Conservation (phyloP, 2,888 invertebrate genomes). For the Drosophila pegasa region DNA sequence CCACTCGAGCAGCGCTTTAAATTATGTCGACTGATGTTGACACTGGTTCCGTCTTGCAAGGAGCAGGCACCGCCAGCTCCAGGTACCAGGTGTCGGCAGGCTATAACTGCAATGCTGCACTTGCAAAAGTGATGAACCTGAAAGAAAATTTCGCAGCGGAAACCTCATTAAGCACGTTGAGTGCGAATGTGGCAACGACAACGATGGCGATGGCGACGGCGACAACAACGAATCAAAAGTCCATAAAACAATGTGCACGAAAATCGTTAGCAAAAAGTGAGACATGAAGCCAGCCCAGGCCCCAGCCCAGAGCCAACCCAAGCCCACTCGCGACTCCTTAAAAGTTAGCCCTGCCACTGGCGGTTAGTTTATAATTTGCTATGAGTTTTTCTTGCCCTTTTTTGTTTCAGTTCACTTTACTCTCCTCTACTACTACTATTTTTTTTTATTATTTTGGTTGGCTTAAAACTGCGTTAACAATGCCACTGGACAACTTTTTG, state of each 20-base stretch:
- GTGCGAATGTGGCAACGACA: constrained; percentile 64
- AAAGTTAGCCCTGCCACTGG: constrained; percentile 48
- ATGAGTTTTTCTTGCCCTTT: constrained; percentile 28
- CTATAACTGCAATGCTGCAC: constrained; percentile 63
- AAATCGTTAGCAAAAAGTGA: constrained; percentile 53
- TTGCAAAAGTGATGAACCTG: constrained; percentile 80
- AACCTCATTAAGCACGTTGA: constrained; percentile 79
- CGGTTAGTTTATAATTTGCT: constrained; percentile 61
- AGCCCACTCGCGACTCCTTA: constrained; percentile 8
- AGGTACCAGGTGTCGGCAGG: constrained; percentile 37
- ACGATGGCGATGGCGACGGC: constrained; percentile 11
- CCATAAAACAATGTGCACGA: constrained; percentile 67
- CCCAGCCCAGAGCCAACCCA: neutral
- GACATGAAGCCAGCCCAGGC: constrained; percentile 24
- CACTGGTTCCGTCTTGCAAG: constrained; percentile 33
- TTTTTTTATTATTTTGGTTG: constrained; percentile 23
- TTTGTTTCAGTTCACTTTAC: constrained; percentile 6
- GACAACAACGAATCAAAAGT: constrained; percentile 69
- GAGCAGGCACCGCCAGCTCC: neutral
- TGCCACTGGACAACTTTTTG: constrained; percentile 57
- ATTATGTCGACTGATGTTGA: constrained; percentile 71
- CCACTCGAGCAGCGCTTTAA: constrained; percentile 75
- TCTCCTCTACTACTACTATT: neutral
- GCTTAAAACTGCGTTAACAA: constrained; percentile 55
- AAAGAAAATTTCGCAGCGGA: constrained; percentile 73